A percentile compares a stretch with the other conserved stretches of the same genome.
These are phyloP conservation scores for Pollimyrus isidori DNA, from an alignment of 2,113 vertebrate species.

Conservation along the genomic window DNA sequence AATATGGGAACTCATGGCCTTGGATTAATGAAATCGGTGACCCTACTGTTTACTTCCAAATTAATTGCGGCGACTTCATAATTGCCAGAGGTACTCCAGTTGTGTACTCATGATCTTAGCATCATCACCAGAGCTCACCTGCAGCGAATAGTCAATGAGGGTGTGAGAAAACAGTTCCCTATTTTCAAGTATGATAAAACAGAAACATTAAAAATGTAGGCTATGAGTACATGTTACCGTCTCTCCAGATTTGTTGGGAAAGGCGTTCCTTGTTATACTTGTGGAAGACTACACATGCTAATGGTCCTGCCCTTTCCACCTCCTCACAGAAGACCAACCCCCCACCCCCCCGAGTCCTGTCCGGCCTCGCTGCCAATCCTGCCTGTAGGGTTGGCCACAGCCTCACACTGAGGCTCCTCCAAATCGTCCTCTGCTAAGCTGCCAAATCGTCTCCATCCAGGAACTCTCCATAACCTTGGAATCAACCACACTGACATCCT, in stretches of 20 bases:
- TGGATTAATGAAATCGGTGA: constrained; percentile 18
- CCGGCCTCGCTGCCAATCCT: not conserved
- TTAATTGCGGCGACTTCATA: not conserved
- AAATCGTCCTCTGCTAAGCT: not conserved
- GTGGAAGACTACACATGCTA: not conserved
- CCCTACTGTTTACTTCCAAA: constrained; percentile 14
- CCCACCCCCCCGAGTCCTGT: not conserved
- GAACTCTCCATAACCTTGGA: constrained; percentile 9
- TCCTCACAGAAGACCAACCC: not conserved
- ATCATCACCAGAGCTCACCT: not conserved
- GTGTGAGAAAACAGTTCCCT: not conserved
- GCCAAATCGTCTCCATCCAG: constrained; percentile 4
- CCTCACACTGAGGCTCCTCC: not conserved
- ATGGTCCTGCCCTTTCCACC: not conserved
- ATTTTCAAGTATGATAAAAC: not conserved
- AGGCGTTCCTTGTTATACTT: not conserved
- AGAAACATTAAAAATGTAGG: not conserved
- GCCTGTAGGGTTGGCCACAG: not conserved
- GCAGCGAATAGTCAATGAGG: not conserved
- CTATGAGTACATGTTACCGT: not conserved
- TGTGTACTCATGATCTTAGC: not conserved
- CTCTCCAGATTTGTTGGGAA: not conserved
- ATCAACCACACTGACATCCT: not conserved
- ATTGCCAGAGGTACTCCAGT: not conserved
- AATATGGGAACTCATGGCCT: constrained; percentile 1